Base-by-base conservation (phyloP, 92 coral and sea anemone genomes). In the Porites rus region DNA sequence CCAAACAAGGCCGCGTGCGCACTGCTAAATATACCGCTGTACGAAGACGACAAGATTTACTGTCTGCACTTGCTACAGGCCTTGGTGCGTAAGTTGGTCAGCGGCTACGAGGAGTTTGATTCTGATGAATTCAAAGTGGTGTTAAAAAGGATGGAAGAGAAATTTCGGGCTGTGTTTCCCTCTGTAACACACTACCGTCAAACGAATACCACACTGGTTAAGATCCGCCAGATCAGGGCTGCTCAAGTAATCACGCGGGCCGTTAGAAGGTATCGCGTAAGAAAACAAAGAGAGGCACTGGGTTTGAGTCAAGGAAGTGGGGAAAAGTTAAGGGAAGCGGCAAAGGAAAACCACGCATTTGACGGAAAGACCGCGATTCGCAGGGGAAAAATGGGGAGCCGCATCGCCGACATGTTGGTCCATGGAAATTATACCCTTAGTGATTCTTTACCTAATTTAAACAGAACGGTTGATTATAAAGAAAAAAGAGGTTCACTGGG, bases 61-160 rank as follows among this genome's bases (percentile, higher is more conserved):
- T 95, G 99, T 59, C 94, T 97, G 74, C 98, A 97, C 76, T 86
- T 97, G 79, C 88, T 97, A 60, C 99, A 97, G 77, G 97, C 95
- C 24, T 77, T 97, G 84, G 99, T 97, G 1, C 93, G 88, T 65
- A 82, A 90, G 53, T 92, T 95, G 3, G 98, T 95, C 10, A 81
- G 97, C 1, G 94, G 98, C 2, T 94, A 88, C 69, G 99, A 92
- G 71, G 93, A 92, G 38, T 82, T 87, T 22, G 94, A 88, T 7
- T 93, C 96, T 13, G 94, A 91, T 20, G 98, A 89, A 24, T 95
- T 95, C 38, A 90, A 90, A 28, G 87, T 97, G 22, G 93, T 97
- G 16, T 86, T 97, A 91, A 91, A 93, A 24, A 91, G 96, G 81
- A 88, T 95, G 92, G 99, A 95, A 31, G 98, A 95, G 77, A 85